Evolutionary conservation across 2,113 vertebrate genomes (phyloP).

Genomic region (Camelus bactrianus): DNA sequence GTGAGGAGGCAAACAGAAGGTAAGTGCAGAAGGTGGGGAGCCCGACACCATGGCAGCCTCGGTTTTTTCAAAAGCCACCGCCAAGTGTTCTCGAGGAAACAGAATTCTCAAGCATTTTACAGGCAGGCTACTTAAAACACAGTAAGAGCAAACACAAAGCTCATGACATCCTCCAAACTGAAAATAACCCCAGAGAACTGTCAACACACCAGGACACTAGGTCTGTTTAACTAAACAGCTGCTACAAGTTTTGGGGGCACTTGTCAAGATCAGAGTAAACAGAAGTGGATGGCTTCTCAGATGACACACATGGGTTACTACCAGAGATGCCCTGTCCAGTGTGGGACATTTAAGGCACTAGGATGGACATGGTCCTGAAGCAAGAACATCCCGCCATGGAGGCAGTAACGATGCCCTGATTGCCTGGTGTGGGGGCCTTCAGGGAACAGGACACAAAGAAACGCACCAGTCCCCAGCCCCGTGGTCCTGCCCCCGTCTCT

Average conservation of each 20-base stretch:
- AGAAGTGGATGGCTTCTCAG: neutral
- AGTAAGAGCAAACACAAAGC: neutral
- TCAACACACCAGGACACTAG: neutral
- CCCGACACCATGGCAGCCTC: neutral
- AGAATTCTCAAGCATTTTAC: too few species aligned
- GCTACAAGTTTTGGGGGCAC: neutral
- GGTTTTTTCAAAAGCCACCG: neutral
- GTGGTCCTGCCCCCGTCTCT: too few species aligned
- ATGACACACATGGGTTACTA: neutral
- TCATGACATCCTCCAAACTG: neutral
- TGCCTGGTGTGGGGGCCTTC: neutral
- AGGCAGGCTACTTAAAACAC: neutral
- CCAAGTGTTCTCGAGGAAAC: neutral
- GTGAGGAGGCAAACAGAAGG: neutral
- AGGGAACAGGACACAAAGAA: neutral
- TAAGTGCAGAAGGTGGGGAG: too few species aligned
- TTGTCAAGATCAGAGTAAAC: too few species aligned
- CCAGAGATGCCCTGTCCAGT: neutral
- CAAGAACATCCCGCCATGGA: neutral
- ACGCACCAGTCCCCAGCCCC: fast-evolving
- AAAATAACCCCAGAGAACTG: neutral
- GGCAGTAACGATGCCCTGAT: fast-evolving
- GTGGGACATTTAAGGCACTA: fast-evolving
- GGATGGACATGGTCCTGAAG: neutral
- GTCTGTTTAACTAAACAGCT: neutral